A percentile compares a stretch with the other conserved stretches of the same genome.
Evolutionary conservation across 2,797 vertebrate genomes (phyloP).

Genomic region (Girardinus metallicus): DNA sequence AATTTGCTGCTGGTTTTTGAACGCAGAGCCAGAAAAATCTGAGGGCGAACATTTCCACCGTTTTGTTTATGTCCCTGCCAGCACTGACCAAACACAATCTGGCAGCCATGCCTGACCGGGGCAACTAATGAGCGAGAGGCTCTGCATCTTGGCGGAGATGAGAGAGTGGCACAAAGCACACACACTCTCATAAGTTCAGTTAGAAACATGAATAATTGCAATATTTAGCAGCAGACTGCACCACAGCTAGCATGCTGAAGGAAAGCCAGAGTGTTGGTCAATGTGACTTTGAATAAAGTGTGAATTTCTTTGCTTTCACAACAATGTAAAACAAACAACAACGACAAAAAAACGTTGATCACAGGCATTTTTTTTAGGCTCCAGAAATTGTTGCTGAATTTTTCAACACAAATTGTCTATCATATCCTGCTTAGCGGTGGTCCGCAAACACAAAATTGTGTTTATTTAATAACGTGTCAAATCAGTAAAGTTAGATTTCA

Average conservation of each 20-base stretch:
- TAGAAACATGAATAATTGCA: slow-evolving; percentile 9
- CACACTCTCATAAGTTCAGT: slow-evolving; percentile 19
- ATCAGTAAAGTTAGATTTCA: no score
- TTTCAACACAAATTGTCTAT: no score
- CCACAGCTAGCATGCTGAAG: not conserved
- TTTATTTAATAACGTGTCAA: no score
- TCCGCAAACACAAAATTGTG: no score
- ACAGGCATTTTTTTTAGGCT: no score
- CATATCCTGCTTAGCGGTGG: no score
- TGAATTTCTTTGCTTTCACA: not conserved
- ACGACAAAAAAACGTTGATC: no score
- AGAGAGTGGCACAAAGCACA: slow-evolving; percentile 2
- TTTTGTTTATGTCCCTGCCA: slow-evolving; percentile 47
- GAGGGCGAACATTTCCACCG: slow-evolving; percentile 24
- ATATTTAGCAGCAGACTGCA: not conserved
- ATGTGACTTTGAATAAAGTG: not conserved
- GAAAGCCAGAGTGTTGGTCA: not conserved
- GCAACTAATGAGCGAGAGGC: slow-evolving; percentile 52
- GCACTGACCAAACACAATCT: slow-evolving; percentile 38
- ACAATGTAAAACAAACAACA: no score
- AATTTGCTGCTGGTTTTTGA: slow-evolving; percentile 30
- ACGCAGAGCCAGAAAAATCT: slow-evolving; percentile 17
- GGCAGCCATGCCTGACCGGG: slow-evolving; percentile 35
- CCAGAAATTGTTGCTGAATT: no score
- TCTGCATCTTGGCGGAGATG: slow-evolving; percentile 18